A percentile compares a stretch with the other conserved stretches of the same genome.
phyloP scores from a whole-genome alignment of 2,113 vertebrate species.

The Platichthys stellatus region DNA sequence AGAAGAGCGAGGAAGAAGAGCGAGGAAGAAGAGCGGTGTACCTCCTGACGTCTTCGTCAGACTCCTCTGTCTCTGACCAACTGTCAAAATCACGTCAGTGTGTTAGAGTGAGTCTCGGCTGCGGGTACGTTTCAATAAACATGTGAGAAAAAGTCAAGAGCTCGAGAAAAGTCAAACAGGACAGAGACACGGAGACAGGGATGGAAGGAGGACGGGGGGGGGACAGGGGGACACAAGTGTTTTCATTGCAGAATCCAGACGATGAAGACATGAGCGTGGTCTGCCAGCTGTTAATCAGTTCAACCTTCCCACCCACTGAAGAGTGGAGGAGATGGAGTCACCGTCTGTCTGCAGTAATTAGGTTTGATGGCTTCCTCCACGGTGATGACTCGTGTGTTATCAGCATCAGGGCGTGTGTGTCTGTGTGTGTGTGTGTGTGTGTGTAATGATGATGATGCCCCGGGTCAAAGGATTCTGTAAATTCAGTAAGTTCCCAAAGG shows the following conservation, averaged over 20 bases:
- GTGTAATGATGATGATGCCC: background rate
- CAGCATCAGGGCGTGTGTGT: constrained; percentile 11
- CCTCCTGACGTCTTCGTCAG: constrained; percentile 73
- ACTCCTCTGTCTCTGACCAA: constrained; percentile 72
- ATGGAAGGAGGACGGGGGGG: background rate
- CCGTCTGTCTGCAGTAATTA: constrained; percentile 42
- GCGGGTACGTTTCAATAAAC: constrained; percentile 5
- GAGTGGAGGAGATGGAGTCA: constrained; percentile 47
- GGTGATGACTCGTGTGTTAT: constrained; percentile 27
- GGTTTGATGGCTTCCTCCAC: constrained; percentile 43
- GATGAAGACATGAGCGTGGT: constrained; percentile 23
- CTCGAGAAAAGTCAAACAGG: background rate
- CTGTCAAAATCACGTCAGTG: constrained; percentile 73
- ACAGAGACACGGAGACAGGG: background rate
- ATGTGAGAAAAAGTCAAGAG: background rate
- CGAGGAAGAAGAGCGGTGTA: constrained; percentile 32
- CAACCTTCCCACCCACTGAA: constrained; percentile 56
- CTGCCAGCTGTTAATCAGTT: constrained; percentile 45
- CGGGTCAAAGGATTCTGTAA: background rate
- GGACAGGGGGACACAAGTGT: background rate
- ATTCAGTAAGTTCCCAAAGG: background rate
- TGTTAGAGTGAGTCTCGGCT: constrained; percentile 51
- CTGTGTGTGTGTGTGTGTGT: constrained; percentile 19
- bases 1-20: constrained; percentile 14
- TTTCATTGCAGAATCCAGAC: constrained; percentile 43